A percentile compares a stretch with the other conserved stretches of the same genome.
phyloP scores from a whole-genome alignment of 2,888 invertebrate species.

The Alloplasta piceator region DNA sequence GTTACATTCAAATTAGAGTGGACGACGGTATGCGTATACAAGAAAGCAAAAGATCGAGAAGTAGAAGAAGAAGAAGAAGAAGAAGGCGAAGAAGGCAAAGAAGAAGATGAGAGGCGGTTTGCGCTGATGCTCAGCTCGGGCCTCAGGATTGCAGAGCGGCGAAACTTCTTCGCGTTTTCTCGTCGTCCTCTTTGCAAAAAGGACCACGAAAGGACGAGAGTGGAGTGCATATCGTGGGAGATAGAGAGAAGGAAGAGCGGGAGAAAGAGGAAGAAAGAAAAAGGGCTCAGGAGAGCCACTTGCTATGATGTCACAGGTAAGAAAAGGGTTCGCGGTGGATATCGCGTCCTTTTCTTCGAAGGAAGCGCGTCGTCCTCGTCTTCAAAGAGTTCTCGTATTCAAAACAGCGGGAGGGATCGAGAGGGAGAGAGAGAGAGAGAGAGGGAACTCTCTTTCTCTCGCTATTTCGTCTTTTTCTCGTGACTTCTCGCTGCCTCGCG shows the following conservation, averaged over 20 bases:
- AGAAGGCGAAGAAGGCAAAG: no score
- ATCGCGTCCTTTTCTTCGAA: no score
- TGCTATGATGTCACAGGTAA: slow-evolving; percentile 30
- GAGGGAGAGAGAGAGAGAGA: no score
- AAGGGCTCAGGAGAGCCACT: slow-evolving; percentile 48
- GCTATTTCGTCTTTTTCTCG: slow-evolving; percentile 57
- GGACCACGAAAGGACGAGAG: slow-evolving; percentile 46
- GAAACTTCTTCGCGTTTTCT: slow-evolving; percentile 55
- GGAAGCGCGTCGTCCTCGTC: slow-evolving; percentile 64
- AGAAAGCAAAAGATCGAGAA: slow-evolving; percentile 13
- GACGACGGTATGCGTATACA: slow-evolving; percentile 80
- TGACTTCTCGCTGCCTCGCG: slow-evolving; percentile 62
- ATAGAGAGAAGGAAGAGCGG: slow-evolving; percentile 37
- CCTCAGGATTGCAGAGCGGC: slow-evolving; percentile 28
- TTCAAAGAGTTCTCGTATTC: slow-evolving; percentile 75
- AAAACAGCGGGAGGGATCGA: slow-evolving; percentile 80
- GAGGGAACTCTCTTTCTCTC: no score
- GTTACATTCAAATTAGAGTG: slow-evolving; percentile 84
- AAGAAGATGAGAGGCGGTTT: slow-evolving; percentile 32
- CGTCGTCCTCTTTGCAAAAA: slow-evolving; percentile 63
- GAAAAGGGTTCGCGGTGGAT: slow-evolving; percentile 45
- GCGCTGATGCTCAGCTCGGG: slow-evolving; percentile 17
- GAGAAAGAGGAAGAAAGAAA: slow-evolving; percentile 58
- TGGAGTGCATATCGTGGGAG: slow-evolving; percentile 27
- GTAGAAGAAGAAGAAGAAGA: neutral